Evolutionary conservation across 2,113 vertebrate genomes (phyloP).

Genomic region (Pachycephala philippinensis): DNA sequence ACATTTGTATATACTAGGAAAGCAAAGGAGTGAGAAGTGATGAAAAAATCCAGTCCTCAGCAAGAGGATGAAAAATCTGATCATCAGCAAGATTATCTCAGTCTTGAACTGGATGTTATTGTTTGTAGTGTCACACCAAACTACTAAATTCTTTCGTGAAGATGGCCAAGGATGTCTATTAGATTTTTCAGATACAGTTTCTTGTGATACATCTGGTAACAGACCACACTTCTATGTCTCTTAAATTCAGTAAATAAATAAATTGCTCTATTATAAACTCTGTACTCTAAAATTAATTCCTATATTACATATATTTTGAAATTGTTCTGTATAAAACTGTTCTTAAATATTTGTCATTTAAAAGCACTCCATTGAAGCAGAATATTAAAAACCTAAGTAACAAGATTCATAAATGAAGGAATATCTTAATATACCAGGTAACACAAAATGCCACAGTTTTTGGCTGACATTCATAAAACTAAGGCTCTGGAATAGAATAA

Average conservation of each 20-base stretch:
- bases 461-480: background rate
- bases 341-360: background rate
- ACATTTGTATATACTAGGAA: background rate
- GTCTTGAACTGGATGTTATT: background rate
- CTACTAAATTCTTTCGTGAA: background rate
- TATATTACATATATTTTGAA: background rate
- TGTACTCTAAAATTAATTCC: background rate
- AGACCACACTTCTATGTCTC: background rate
- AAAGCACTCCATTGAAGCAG: background rate
- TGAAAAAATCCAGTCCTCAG: background rate
- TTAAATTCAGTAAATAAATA: background rate
- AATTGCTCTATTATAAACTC: background rate
- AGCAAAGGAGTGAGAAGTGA: background rate
- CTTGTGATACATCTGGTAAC: background rate
- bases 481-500: background rate
- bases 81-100: background rate
- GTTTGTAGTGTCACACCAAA: background rate
- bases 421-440: background rate
- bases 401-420: background rate
- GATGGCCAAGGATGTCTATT: background rate
- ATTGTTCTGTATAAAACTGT: background rate
- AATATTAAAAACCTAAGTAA: background rate
- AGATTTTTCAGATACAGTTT: background rate
- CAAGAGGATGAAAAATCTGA: background rate
- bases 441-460: background rate